Evolutionary conservation across 2,888 invertebrate genomes (phyloP), one percentile per base, ranked within the genome.

Genomic region (Pollenia angustigena): DNA sequence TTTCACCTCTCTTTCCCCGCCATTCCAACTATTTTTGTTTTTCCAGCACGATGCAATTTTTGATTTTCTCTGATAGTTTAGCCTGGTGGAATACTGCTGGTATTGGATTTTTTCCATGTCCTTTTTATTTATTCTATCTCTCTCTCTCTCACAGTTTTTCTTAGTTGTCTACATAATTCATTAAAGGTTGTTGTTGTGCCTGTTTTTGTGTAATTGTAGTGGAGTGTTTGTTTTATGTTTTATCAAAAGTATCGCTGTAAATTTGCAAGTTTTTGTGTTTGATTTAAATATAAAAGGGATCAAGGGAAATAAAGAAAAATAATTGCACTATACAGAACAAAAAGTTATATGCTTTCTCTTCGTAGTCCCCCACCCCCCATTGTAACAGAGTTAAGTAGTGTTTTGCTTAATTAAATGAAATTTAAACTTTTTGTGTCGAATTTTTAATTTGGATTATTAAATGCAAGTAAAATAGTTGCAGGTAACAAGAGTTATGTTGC

Each of bases 321-420:
- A 69, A 11, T 44, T 54, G 14, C 10, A n/a, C 54, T 64, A 18
- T 42, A 18, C 18, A 42, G 16, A 6, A 54, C 2, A 52, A 42
- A 69, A 42, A 40, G 48, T 32, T 69, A 10, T 40, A 42, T 54
- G 52, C 16, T 11, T 18, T 48, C 32, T 1, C 4, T 60, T 42
- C 9, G 1, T 16, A 11, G 4, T 40, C 10, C 7, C 7, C 14
- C 23, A 8, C 23, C 2, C 0, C 32, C 12, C 32, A 12, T 46
- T 58, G 16, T 66, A 66, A 66, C 52, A 81, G 84, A 76, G 84
- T 81, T 81, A 81, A 87, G 72, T 56, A 78, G 50, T 74, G 78
- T 83, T 87, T 76, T 60, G 80, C 84, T 87, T 84, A 87, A 81
- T 87, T 84, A 87, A 78, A 84, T 84, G 54, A 87, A 81, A 81